Base-by-base conservation (phyloP, 2,113 vertebrate species). In the Percina caprodes region DNA sequence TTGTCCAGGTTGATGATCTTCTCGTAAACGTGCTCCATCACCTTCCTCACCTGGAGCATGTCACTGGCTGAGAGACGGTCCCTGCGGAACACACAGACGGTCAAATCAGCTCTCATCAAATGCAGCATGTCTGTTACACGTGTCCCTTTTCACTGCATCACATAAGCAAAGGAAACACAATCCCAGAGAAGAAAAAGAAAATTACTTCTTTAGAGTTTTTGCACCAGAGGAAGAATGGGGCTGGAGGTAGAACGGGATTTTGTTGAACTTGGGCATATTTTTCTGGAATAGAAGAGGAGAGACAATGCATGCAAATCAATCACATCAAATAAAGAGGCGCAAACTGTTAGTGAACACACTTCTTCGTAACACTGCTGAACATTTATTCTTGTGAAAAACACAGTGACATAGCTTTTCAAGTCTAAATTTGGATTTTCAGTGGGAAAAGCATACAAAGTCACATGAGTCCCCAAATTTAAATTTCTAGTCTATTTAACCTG, bases 231-330 rank as follows among this genome's bases (percentile, higher is more conserved):
- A 99, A 55, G 98, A 99, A 91, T 99, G 98, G 56, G 98, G 98
- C 93, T 99, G 98, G 95, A 99, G 97, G 97, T 99, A 99, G 96
- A 99, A 99, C 14, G 98, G 98, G 93, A 99, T 99, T 96, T 99
- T 99, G 96, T 99, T 99, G 96, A 99, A 99, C 86, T 99, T 99
- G 91, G 98, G 98, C 98, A 99, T 99, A 89, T 99, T 99, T 97
- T 99, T 99, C 98, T 99, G 94, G 71, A 95, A 95, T 11, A 77
- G 69, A 94, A 91, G 56, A 91, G 54, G 42, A 42, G 54, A 23
- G 13, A 39, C 5, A 26, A 62, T 7, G 3, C 10, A 0, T 12
- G 4, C 13, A 55, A 83, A 26, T 33, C 2, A 48, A 59, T 62
- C 8, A 52, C 24, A 30, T 23, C 26, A 33, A 56, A 45, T 61